Evolutionary conservation across 2,888 invertebrate species (phyloP).

Genomic region (Eustalomyia histrio): DNA sequence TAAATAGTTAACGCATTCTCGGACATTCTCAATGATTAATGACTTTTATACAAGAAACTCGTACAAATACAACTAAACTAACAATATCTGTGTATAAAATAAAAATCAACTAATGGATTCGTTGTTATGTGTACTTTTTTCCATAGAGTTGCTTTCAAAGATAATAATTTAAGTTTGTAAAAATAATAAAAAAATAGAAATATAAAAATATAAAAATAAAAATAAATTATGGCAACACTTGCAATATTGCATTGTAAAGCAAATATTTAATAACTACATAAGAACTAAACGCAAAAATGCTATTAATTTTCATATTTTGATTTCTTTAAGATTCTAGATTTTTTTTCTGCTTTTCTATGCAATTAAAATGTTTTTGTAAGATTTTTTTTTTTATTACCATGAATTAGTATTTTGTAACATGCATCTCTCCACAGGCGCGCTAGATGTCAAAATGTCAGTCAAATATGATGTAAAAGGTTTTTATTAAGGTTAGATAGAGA

Average conservation of each 20-base stretch:
- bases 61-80: conserved; percentile 15
- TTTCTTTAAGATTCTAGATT: conserved; percentile 22
- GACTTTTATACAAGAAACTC: conserved; percentile 48
- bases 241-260: conserved; percentile 14
- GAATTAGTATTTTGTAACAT: conserved; percentile 41
- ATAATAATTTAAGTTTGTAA: conserved; percentile 52
- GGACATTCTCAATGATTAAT: conserved; percentile 62
- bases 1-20: conserved; percentile 65
- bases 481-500: not conserved
- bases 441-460: conserved; percentile 62
- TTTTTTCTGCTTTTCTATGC: not conserved
- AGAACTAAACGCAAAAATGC: conserved; percentile 54
- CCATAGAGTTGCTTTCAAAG: conserved; percentile 25
- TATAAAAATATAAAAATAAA: conserved; percentile 27
- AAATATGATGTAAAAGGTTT: conserved; percentile 54
- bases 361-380: conserved; percentile 35
- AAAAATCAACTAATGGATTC: conserved; percentile 42
- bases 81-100: not conserved
- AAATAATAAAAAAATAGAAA: conserved; percentile 20
- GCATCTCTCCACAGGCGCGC: conserved; percentile 37
- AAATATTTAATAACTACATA: conserved; percentile 3
- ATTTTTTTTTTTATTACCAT: conserved; percentile 9
- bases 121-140: conserved; percentile 8
- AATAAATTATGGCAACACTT: conserved; percentile 55
- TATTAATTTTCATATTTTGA: conserved; percentile 49